A percentile compares a stretch with the other conserved stretches of the same genome.
Conservation (phyloP, 2,888 invertebrate species). For the Osmoderma eremita region DNA sequence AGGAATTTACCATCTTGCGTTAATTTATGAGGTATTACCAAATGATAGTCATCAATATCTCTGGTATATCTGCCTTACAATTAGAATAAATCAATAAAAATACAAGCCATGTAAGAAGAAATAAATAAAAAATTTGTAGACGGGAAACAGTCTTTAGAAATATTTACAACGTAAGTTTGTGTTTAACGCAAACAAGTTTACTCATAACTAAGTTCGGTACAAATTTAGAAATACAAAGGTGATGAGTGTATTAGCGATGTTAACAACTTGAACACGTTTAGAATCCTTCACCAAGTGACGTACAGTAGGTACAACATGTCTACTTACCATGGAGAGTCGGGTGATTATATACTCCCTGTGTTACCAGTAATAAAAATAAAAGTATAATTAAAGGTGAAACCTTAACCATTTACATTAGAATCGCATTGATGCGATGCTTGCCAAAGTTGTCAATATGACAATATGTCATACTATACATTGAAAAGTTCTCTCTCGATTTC, state of each 20-base stretch:
- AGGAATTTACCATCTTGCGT: slow-evolving; percentile 62
- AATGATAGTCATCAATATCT: slow-evolving; percentile 62
- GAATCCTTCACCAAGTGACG: background rate
- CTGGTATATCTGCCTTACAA: slow-evolving; percentile 64
- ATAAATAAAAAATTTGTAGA: too few relatives aligned
- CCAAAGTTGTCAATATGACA: slow-evolving; percentile 38
- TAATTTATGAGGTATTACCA: slow-evolving; percentile 65
- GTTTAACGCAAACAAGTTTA: too few relatives aligned
- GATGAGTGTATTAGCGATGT: too few relatives aligned
- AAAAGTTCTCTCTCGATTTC: slow-evolving; percentile 2
- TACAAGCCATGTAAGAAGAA: too few relatives aligned
- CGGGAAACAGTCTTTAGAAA: too few relatives aligned
- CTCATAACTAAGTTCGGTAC: too few relatives aligned
- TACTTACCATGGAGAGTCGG: slow-evolving; percentile 42
- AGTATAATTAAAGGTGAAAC: slow-evolving; percentile 24
- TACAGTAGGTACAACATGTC: background rate
- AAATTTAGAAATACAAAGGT: too few relatives aligned
- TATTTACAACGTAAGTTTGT: too few relatives aligned
- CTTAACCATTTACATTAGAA: slow-evolving; percentile 40
- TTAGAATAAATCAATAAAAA: slow-evolving; percentile 31
- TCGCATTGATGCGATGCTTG: slow-evolving; percentile 30
- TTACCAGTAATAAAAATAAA: slow-evolving; percentile 16
- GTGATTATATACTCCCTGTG: background rate
- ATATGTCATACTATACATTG: background rate
- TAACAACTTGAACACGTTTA: too few relatives aligned